Evolutionary conservation across 2,113 vertebrate species (phyloP), one percentile per base, ranked within the genome.

Genomic region (Myodes glareolus): DNA sequence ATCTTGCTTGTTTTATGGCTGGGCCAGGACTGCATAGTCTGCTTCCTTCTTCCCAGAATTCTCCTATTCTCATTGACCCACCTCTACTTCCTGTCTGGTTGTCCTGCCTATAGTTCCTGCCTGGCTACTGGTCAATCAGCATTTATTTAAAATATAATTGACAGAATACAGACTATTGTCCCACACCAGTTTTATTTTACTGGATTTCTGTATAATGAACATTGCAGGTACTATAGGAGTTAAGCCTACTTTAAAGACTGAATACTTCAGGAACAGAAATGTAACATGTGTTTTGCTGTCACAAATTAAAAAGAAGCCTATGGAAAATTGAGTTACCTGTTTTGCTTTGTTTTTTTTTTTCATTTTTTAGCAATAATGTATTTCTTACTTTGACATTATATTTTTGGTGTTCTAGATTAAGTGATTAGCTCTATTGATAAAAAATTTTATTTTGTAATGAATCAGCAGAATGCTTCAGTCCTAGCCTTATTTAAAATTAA

Each of bases 401-500:
- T 91, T 67, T 50, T 90, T n/a, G 0, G 36, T 33, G 52, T 96
- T 91, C 33, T 23, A 90, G 72, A 97, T 75, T 45, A 42, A 61
- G 76, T 95, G 45, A 72, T 87, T 96, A 68, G 68, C 47, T 93
- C 87, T 95, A 89, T 47, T 91, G 91, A 96, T 94, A 50, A 58
- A 52, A 58, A 12, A 45, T 90, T 39, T 82, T 33, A 61, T 95
- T 97, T 96, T 88, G 39, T 45, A 96, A 93, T 92, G 50, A 85
- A 97, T 77, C 86, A 94, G 76, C 82, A 96, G 67, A 95, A 82
- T 94, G 82, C 67, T 97, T 96, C 85, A 76, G 4, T 92, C 9
- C 80, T 97, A 82, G 47, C 90, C 78, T 97, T 93, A 73, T 97
- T 96, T 67, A 94, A 50, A 81, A 98, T 96, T 97, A 98, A 96